phyloP scores from a whole-genome alignment of 2,797 vertebrate genomes.

The Hyperoplus lanceolatus region DNA sequence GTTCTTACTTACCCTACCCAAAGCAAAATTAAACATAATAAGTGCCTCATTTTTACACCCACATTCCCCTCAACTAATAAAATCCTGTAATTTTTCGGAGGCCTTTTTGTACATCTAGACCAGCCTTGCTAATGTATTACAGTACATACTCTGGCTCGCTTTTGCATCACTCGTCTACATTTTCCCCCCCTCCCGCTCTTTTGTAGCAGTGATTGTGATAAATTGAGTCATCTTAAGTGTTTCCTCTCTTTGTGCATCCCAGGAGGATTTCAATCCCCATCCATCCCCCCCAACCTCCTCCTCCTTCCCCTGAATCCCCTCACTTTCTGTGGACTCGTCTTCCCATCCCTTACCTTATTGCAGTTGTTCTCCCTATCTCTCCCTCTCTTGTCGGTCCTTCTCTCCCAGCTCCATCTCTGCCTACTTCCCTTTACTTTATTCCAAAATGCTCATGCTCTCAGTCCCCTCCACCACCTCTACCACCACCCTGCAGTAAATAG shows the following conservation, averaged over 20 bases:
- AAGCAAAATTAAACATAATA: constrained; percentile 27
- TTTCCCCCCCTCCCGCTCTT: constrained; percentile 45
- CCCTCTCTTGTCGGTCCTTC: constrained; percentile 9
- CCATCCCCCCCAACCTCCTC: constrained; percentile 16
- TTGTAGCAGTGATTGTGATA: constrained; percentile 80
- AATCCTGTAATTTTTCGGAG: constrained; percentile 23
- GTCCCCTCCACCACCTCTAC: constrained; percentile 33
- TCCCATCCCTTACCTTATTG: constrained; percentile 60
- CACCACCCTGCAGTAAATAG: constrained; percentile 69
- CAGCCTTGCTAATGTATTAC: constrained; percentile 68
- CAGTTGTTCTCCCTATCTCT: constrained; percentile 43
- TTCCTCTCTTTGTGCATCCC: constrained; percentile 79
- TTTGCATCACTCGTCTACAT: constrained; percentile 48
- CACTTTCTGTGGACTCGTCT: constrained; percentile 58
- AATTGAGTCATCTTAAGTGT: constrained; percentile 85
- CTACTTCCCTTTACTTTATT: constrained; percentile 52
- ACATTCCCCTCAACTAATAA: neutral
- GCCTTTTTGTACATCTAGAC: constrained; percentile 51
- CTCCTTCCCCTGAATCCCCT: constrained; percentile 40
- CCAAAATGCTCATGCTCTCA: constrained; percentile 56
- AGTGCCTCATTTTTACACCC: constrained; percentile 5
- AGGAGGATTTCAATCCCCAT: constrained; percentile 72
- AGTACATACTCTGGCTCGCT: constrained; percentile 50
- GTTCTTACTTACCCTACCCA: neutral
- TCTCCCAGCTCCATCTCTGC: constrained; percentile 30